Percentiles rank a stretch among this genome's conserved stretches.
These are phyloP conservation scores for Drosophila baimaii DNA, from an alignment of 1,140 invertebrate species.

Conservation along the genomic window DNA sequence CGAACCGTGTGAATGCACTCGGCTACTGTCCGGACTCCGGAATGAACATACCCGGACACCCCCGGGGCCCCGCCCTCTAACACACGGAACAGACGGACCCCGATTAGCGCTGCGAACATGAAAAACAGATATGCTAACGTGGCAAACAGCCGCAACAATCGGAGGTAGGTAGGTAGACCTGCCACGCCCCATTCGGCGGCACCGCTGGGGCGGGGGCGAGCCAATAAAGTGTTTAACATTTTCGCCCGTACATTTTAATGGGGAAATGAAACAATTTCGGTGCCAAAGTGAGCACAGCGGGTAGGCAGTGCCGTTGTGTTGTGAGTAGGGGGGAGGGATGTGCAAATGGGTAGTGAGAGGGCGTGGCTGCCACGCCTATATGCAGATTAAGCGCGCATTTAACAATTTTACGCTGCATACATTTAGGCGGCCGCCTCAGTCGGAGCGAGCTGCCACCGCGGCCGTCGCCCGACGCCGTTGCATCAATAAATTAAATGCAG, in stretches of 20 bases:
- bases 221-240: slow-evolving; percentile 80
- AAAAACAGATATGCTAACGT: slow-evolving; percentile 79
- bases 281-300: slow-evolving; percentile 25
- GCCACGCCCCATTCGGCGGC: slow-evolving; percentile 18
- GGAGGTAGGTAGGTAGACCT: slow-evolving; percentile 39
- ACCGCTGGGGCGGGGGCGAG: slow-evolving; percentile 44
- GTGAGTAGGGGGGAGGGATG: no score
- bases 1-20: slow-evolving; percentile 25
- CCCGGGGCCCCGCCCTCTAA: neutral
- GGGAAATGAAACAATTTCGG: slow-evolving; percentile 77
- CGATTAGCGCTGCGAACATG: slow-evolving; percentile 77
- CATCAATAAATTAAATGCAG: slow-evolving; percentile 83
- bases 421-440: slow-evolving; percentile 70
- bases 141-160: slow-evolving; percentile 71
- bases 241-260: slow-evolving; percentile 76
- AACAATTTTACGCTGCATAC: slow-evolving; percentile 82
- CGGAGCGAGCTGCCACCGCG: slow-evolving; percentile 20
- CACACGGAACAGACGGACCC: slow-evolving; percentile 25
- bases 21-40: slow-evolving; percentile 21
- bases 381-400: slow-evolving; percentile 80
- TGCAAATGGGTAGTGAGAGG: slow-evolving; percentile 12
- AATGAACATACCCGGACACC: neutral
- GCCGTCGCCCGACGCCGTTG: slow-evolving; percentile 45
- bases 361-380: slow-evolving; percentile 56
- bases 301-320: neutral